Evolutionary conservation across 2,888 invertebrate species (phyloP).

Genomic region (Panzeria rudis): DNA sequence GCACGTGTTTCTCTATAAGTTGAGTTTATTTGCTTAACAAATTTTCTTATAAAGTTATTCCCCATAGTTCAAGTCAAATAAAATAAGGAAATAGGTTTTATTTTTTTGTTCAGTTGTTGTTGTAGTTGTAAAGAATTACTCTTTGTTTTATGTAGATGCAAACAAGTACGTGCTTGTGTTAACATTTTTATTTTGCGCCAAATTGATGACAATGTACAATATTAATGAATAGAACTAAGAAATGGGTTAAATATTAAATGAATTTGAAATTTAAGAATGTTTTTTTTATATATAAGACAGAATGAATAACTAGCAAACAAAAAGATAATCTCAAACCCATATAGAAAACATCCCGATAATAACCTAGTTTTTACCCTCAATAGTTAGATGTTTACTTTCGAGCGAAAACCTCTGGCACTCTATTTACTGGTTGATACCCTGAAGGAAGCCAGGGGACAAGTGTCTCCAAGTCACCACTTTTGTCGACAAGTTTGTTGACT

Average conservation of each 20-base stretch:
- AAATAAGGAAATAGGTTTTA: slow-evolving; percentile 40
- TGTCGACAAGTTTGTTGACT: too few species aligned
- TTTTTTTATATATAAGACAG: background rate
- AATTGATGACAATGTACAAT: slow-evolving; percentile 63
- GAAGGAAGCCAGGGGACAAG: too few species aligned
- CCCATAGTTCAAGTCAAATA: slow-evolving; percentile 38
- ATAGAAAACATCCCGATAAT: too few species aligned
- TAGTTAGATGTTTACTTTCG: too few species aligned
- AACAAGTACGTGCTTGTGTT: slow-evolving; percentile 61
- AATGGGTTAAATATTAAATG: slow-evolving; percentile 24
- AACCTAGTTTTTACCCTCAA: too few species aligned
- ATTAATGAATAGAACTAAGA: slow-evolving; percentile 9
- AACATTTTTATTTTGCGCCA: slow-evolving; percentile 51
- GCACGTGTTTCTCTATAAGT: slow-evolving; percentile 14
- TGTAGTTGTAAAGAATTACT: background rate
- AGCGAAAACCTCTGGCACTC: too few species aligned
- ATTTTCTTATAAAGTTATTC: slow-evolving; percentile 22
- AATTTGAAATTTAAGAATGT: background rate
- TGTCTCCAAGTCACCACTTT: too few species aligned
- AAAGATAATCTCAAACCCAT: too few species aligned
- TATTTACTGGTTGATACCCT: too few species aligned
- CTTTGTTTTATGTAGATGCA: background rate
- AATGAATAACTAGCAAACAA: background rate
- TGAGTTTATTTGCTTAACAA: slow-evolving; percentile 24
- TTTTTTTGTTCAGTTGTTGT: background rate